Conservation (phyloP, 2,888 invertebrate genomes). For the Salpingus planirostris region DNA sequence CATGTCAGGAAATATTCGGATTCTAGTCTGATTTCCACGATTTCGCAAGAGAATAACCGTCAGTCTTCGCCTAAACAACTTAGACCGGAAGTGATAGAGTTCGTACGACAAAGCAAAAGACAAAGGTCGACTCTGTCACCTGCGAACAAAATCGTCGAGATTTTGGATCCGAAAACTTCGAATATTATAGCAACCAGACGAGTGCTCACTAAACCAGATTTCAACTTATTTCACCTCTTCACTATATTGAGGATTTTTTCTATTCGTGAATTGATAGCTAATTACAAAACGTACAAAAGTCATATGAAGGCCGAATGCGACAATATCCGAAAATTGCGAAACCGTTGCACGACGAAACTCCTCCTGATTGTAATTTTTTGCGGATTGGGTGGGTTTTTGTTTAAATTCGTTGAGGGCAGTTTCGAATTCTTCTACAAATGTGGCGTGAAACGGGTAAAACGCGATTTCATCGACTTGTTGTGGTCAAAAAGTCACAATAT, state of each 20-base stretch:
- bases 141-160: constrained; percentile 34
- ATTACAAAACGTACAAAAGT: constrained; percentile 52
- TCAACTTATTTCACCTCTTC: constrained; percentile 26
- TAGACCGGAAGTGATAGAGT: constrained; percentile 28
- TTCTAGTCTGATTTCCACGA: constrained; percentile 19
- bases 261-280: constrained; percentile 39
- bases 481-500: constrained; percentile 76
- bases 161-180: constrained; percentile 34
- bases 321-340: constrained; percentile 49
- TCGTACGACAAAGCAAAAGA: constrained; percentile 28
- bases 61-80: constrained; percentile 21
- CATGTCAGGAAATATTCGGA: constrained; percentile 27
- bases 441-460: constrained; percentile 75
- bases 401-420: constrained; percentile 74
- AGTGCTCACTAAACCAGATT: constrained; percentile 18
- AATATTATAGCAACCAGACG: constrained; percentile 29
- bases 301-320: constrained; percentile 50
- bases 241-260: constrained; percentile 28
- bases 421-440: constrained; percentile 83
- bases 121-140: constrained; percentile 12
- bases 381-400: constrained; percentile 68
- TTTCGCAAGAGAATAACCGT: constrained; percentile 23
- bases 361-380: constrained; percentile 63
- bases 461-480: constrained; percentile 75
- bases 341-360: constrained; percentile 59